Percentiles rank a stretch among this genome's conserved stretches.
phyloP scores from a whole-genome alignment of 2,113 vertebrate genomes.

The Mystacornis crossleyi region DNA sequence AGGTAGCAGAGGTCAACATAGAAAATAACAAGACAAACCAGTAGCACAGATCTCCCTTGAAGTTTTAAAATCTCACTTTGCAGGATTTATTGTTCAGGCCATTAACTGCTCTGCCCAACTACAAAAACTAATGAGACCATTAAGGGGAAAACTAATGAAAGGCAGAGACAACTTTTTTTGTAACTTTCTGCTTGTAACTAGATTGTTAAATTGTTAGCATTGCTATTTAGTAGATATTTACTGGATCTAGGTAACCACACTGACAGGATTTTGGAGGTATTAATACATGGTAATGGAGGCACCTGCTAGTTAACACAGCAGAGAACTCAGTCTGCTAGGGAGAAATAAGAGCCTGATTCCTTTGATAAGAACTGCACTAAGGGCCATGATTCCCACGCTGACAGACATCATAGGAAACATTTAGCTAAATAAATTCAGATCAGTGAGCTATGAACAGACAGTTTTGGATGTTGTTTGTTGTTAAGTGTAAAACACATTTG shows the following conservation, averaged over 20 bases:
- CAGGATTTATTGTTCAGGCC: slow-evolving; percentile 62
- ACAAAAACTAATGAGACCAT: slow-evolving; percentile 71
- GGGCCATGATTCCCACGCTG: not conserved
- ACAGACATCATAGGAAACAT: not conserved
- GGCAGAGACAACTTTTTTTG: slow-evolving; percentile 34
- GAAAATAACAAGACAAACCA: slow-evolving; percentile 46
- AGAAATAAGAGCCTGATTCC: not conserved
- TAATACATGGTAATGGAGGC: not conserved
- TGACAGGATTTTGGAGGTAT: not conserved
- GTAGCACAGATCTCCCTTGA: not conserved
- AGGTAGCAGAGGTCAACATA: not conserved
- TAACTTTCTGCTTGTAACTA: slow-evolving; percentile 47
- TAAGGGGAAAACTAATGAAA: slow-evolving; percentile 59
- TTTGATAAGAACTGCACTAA: not conserved
- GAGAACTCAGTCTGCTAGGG: not conserved
- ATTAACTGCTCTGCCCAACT: slow-evolving; percentile 62
- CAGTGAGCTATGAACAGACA: not conserved
- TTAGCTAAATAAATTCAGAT: not conserved
- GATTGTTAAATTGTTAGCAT: slow-evolving; percentile 61
- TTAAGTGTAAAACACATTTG: not conserved
- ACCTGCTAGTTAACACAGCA: not conserved
- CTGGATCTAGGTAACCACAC: not conserved
- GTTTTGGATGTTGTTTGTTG: not conserved
- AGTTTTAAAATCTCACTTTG: slow-evolving; percentile 43
- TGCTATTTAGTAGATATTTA: slow-evolving; percentile 56